Conservation (phyloP, 2,888 invertebrate genomes). For the Aporophyla nigra region DNA sequence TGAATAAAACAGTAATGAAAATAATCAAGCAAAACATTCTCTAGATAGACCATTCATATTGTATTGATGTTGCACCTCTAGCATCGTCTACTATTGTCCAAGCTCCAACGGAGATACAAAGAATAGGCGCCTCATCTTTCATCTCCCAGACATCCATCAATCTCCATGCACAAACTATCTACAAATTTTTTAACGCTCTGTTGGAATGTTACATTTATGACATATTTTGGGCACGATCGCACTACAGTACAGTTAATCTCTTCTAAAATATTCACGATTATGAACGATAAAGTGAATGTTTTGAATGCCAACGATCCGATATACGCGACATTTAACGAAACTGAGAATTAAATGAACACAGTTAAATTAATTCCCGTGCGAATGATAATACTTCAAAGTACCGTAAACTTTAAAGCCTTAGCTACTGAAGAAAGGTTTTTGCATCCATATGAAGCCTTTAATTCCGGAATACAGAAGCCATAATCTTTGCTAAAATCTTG, state of each 20-base stretch:
- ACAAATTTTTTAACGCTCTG: conserved; percentile 36
- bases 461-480: conserved; percentile 61
- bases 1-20: conserved; percentile 34
- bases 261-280: conserved; percentile 52
- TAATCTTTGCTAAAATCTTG: conserved; percentile 39
- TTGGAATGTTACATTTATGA: conserved; percentile 55
- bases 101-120: conserved; percentile 22
- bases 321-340: conserved; percentile 45
- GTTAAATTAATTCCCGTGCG: conserved; percentile 52
- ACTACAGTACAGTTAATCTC: conserved; percentile 56
- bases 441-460: conserved; percentile 29
- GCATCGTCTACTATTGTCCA: conserved; percentile 2
- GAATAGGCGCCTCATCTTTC: conserved; percentile 42
- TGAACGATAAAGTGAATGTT: conserved; percentile 47
- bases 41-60: neutral
- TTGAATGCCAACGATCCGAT: conserved; percentile 34
- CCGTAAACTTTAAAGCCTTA: conserved; percentile 9
- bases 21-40: conserved; percentile 20
- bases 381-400: conserved; percentile 30
- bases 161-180: conserved; percentile 42
- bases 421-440: conserved; percentile 19
- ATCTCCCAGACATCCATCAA: conserved; percentile 51
- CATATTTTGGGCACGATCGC: conserved; percentile 42
- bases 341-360: conserved; percentile 22
- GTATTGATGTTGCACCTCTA: conserved; percentile 1